Evolutionary conservation across 2,797 vertebrate species (phyloP).

Genomic region (Alca torda): DNA sequence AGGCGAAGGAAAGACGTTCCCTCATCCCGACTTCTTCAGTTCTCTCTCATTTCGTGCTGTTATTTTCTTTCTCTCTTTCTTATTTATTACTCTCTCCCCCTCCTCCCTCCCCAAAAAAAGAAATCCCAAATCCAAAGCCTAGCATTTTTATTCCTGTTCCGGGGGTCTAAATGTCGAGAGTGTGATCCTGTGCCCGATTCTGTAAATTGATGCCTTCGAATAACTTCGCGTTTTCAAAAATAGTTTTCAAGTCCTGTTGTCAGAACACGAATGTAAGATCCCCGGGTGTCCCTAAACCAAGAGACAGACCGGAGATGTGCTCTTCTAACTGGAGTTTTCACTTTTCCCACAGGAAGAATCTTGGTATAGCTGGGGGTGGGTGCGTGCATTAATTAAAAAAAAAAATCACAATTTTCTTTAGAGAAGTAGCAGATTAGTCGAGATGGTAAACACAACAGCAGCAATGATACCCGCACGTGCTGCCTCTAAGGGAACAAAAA

Average conservation of each 20-base stretch:
- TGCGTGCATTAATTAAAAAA: not conserved
- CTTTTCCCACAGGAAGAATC: not conserved
- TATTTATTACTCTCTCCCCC: not conserved
- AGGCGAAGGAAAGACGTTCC: not conserved
- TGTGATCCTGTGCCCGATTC: not conserved
- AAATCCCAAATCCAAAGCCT: not conserved
- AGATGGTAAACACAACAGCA: not conserved
- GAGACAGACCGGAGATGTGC: not conserved
- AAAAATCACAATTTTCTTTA: not conserved
- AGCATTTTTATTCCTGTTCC: not conserved
- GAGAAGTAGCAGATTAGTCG: not conserved
- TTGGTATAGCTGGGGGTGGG: not conserved
- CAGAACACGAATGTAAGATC: not conserved
- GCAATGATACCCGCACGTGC: not conserved
- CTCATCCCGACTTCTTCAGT: not conserved
- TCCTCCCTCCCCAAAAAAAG: rapidly evolving
- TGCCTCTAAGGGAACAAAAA: not conserved
- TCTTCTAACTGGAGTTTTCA: not conserved
- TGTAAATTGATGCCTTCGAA: not conserved
- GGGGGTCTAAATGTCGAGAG: not conserved
- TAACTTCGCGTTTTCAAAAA: not conserved
- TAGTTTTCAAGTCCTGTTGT: not conserved
- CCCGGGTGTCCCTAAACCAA: not conserved
- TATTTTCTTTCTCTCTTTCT: not conserved
- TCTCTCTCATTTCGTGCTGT: not conserved